Base-by-base conservation (phyloP, 2,113 vertebrate genomes). In the Chionomys nivalis region DNA sequence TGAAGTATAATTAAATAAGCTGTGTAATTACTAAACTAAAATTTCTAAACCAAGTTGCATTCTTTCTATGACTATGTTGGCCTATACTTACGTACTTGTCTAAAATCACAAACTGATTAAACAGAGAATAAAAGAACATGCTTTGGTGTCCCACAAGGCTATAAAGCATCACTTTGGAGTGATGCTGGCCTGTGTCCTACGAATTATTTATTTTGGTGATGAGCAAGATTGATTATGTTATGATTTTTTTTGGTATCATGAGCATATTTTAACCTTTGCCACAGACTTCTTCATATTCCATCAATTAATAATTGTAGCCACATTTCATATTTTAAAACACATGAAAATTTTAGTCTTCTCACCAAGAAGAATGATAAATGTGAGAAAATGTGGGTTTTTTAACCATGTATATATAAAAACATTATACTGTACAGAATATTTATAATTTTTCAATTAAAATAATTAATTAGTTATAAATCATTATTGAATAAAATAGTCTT, bases 121-220 rank as follows among this genome's bases (percentile, higher is more conserved):
- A 61, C 39, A 11, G 2, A 26, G 36, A 6, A 66, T 14, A 31
- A 94, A 95, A 79, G 39, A 52, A 83, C 26, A 78, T 88, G 24
- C 73, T 68, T 95, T 47, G 49, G 7, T 61, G 52, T 78, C 14
- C 47, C 44, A 87, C 10, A 70, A 23, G n/a, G 1, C 14, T 12
- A 49, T 2, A 49, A 14, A 88, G 73, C 19, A 16, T 61, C 89
- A 93, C 14, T 58, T 66, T 11, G 73, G 55, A 19, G 26, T n/a
- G 76, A 90, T 68, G 24, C 47, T 88, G 58, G 65, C n/a, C 24
- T 68, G 28, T 36, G 78, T 63, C 23, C 16, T 85, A 36, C 93
- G 52, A 95, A 85, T 90, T 82, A 83, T 91, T 94, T 58, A 90
- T 42, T 82, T 90, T 92, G 33, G 7, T 78, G 16, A 42, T 61